phyloP scores from a whole-genome alignment of 2,888 invertebrate genomes.

The Venustoraphidia nigricollis region DNA sequence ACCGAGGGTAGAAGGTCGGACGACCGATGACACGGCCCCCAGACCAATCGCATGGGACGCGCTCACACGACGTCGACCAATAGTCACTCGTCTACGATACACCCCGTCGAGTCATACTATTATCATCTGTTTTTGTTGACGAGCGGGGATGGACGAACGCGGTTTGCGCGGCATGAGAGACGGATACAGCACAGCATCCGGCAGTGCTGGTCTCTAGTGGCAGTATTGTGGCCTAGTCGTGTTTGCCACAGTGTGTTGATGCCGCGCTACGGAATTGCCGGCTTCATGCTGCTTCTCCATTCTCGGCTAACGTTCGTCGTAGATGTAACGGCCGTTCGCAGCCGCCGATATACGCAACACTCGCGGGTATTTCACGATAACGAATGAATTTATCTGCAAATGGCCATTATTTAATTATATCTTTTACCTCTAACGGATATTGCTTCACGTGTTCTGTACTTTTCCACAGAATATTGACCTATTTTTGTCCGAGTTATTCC shows the following conservation, averaged over 20 bases:
- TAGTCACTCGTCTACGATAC: constrained; percentile 15
- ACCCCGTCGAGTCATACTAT: constrained; percentile 17
- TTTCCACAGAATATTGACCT: too few species aligned
- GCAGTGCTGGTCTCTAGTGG: constrained; percentile 26
- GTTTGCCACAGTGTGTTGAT: constrained; percentile 12
- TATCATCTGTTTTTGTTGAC: constrained; percentile 8
- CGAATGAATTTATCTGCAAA: too few species aligned
- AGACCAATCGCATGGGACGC: constrained; percentile 21
- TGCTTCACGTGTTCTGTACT: too few species aligned
- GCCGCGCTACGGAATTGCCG: neutral
- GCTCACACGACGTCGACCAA: constrained; percentile 17
- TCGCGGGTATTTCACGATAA: too few species aligned
- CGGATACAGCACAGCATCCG: constrained; percentile 10
- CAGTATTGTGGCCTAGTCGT: constrained; percentile 14
- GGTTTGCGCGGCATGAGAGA: constrained; percentile 12
- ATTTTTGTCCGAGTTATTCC: too few species aligned
- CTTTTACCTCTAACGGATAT: too few species aligned
- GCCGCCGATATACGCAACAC: too few species aligned
- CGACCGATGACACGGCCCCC: constrained; percentile 7
- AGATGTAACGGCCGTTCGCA: too few species aligned
- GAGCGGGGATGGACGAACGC: constrained; percentile 16
- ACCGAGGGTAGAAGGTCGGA: too few species aligned
- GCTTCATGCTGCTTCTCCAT: too few species aligned
- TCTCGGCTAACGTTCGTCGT: too few species aligned
- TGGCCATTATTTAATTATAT: too few species aligned